These are phyloP conservation scores for Cossypha dichroa DNA, from an alignment of 2,797 vertebrate genomes.

Conservation along the genomic window DNA sequence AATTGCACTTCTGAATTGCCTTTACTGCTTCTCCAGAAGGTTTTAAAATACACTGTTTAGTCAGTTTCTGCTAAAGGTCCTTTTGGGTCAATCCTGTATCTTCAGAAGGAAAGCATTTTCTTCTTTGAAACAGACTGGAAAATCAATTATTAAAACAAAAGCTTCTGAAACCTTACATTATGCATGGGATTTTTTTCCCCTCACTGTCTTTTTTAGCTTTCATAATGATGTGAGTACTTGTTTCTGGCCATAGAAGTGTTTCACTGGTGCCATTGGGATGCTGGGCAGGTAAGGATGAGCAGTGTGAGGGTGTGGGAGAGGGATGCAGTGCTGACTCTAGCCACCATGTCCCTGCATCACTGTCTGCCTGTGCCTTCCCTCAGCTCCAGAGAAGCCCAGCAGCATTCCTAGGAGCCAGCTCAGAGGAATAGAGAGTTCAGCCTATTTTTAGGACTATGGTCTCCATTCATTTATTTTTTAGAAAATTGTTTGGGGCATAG, in stretches of 20 bases:
- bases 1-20: neutral
- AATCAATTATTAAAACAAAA: conserved; percentile 24
- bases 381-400: neutral
- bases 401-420: neutral
- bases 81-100: neutral
- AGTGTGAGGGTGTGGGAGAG: neutral
- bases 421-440: neutral
- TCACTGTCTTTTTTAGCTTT: neutral
- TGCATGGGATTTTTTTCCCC: neutral
- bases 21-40: neutral
- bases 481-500: neutral
- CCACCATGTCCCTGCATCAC: accelerated
- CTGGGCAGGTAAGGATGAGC: neutral
- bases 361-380: neutral
- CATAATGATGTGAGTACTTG: neutral
- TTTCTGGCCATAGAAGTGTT: neutral
- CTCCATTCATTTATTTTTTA: neutral
- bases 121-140: neutral
- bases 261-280: neutral
- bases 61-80: neutral
- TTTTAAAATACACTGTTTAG: neutral
- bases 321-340: accelerated
- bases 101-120: neutral
- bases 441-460: conserved; percentile 28
- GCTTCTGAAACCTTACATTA: neutral